Evolutionary conservation across 2,113 vertebrate species (phyloP).

Genomic region (Gnathonemus echidnorhynchus): DNA sequence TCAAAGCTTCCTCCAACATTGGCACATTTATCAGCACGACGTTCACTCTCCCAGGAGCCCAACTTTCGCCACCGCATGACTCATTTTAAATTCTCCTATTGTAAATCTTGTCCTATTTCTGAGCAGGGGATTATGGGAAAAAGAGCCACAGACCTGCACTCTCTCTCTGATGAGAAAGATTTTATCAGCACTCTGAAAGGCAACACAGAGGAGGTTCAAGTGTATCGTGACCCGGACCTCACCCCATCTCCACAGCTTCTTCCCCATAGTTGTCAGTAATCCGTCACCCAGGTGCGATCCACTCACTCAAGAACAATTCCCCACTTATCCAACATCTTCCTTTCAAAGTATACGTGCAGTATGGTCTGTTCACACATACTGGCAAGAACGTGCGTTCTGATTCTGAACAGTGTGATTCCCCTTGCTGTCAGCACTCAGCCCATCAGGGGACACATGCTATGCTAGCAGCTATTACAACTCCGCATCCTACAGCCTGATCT

Average conservation of each 20-base stretch:
- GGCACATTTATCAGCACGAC: background rate
- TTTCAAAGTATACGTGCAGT: background rate
- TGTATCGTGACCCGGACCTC: background rate
- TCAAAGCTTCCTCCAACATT: background rate
- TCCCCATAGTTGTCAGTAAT: background rate
- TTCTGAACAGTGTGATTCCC: background rate
- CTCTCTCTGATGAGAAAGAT: background rate
- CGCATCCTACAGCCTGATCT: background rate
- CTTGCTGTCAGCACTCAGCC: background rate
- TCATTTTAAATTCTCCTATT: background rate
- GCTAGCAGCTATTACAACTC: background rate
- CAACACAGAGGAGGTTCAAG: background rate
- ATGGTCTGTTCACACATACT: background rate
- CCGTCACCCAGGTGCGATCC: background rate
- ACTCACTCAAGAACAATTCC: background rate
- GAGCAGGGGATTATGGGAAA: constrained; percentile 1
- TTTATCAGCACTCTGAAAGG: background rate
- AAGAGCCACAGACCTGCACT: background rate
- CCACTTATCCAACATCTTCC: background rate
- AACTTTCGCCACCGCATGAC: background rate
- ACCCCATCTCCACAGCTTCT: background rate
- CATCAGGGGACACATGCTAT: background rate
- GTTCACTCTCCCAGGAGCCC: background rate
- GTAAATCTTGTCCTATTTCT: background rate
- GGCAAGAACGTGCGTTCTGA: background rate